Evolutionary conservation across 2,888 invertebrate species (phyloP).

Genomic region (Parelbella ahira): DNA sequence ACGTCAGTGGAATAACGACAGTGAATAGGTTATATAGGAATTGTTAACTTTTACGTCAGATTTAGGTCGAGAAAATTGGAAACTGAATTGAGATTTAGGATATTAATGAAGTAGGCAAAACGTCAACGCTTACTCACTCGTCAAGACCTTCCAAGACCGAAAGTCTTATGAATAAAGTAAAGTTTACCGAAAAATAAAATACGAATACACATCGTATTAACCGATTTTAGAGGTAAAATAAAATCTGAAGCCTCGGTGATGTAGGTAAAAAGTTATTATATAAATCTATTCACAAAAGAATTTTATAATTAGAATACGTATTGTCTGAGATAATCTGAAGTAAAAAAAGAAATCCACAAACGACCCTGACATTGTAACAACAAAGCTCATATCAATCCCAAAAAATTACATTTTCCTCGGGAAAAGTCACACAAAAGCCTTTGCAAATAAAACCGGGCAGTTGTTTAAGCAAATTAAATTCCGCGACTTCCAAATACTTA

Average conservation of each 20-base stretch:
- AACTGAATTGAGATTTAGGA: conserved; percentile 12
- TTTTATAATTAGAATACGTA: no score
- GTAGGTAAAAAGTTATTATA: no score
- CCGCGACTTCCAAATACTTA: conserved; percentile 57
- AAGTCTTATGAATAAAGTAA: no score
- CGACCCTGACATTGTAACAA: conserved; percentile 3
- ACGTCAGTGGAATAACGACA: conserved; percentile 8
- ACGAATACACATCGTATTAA: no score
- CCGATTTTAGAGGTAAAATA: no score
- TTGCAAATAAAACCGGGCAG: conserved; percentile 21
- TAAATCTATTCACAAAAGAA: no score
- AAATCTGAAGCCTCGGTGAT: no score
- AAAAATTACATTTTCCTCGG: conserved; percentile 9
- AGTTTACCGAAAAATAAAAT: no score
- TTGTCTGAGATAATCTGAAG: background rate
- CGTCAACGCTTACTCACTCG: background rate
- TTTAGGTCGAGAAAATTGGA: conserved; percentile 18
- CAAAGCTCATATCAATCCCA: conserved; percentile 9
- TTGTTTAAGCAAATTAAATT: conserved; percentile 61
- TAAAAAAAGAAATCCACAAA: background rate
- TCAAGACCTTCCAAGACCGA: no score
- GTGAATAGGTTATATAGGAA: conserved; percentile 19
- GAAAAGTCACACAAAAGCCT: conserved; percentile 9
- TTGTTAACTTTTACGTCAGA: conserved; percentile 21
- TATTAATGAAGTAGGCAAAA: conserved; percentile 10